Evolutionary conservation across 1,140 invertebrate species (phyloP).

Genomic region (Cyclargus thomasi): DNA sequence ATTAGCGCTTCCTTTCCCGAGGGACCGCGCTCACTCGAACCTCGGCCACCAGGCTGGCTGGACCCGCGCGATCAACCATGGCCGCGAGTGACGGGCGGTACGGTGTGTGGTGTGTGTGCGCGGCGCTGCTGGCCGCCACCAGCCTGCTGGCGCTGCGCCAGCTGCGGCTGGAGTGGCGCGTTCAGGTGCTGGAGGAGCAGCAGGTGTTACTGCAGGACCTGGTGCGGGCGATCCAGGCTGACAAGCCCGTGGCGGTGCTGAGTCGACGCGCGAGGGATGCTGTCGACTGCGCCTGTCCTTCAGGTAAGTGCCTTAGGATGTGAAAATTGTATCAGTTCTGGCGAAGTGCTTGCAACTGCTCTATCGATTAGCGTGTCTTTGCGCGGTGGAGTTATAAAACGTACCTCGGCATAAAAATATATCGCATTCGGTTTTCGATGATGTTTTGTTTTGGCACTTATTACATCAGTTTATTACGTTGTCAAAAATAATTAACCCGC

Average conservation of each 20-base stretch:
- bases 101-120: slow-evolving; percentile 60
- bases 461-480: too few relatives aligned
- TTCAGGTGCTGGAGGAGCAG: slow-evolving; percentile 46
- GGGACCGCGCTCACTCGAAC: slow-evolving; percentile 41
- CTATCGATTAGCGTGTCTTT: too few relatives aligned
- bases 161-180: slow-evolving; percentile 48
- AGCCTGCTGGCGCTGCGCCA: slow-evolving; percentile 53
- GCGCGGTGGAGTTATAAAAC: too few relatives aligned
- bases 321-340: too few relatives aligned
- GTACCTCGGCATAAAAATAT: too few relatives aligned
- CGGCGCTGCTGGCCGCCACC: slow-evolving; percentile 44
- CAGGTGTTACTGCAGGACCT: slow-evolving; percentile 36
- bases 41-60: background rate
- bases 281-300: slow-evolving; percentile 56
- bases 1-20: slow-evolving; percentile 69
- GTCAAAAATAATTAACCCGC: too few relatives aligned
- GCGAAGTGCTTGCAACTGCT: too few relatives aligned
- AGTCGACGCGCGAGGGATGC: slow-evolving; percentile 47
- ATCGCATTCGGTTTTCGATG: too few relatives aligned
- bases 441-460: too few relatives aligned
- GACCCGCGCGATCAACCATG: slow-evolving; percentile 11
- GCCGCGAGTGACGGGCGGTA: slow-evolving; percentile 42
- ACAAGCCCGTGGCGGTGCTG: slow-evolving; percentile 27
- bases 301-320: slow-evolving; percentile 42
- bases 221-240: slow-evolving; percentile 25